phyloP scores from a whole-genome alignment of 2,797 vertebrate genomes.

The Sarcoramphus papa region DNA sequence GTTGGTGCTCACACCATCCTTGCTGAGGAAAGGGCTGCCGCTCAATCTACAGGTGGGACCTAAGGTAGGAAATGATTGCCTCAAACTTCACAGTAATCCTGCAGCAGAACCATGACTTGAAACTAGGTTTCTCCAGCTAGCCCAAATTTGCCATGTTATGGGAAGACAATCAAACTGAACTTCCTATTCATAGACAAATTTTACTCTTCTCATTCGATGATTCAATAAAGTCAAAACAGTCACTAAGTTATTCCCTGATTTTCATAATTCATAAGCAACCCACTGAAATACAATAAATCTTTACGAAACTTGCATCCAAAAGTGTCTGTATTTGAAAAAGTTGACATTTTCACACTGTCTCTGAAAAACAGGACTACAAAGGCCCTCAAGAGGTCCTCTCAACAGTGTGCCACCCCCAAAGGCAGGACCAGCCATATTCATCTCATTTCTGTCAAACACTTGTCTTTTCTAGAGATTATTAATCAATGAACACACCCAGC shows the following conservation, averaged over 20 bases:
- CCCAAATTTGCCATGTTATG: not conserved
- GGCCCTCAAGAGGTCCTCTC: not conserved
- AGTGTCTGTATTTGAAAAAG: not conserved
- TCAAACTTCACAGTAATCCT: not conserved
- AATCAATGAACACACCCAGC: not conserved
- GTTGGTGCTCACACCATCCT: not conserved
- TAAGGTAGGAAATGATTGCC: not conserved
- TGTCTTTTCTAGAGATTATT: not conserved
- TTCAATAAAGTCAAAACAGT: not conserved
- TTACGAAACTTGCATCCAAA: not conserved
- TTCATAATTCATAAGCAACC: not conserved
- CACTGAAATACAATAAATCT: rapidly evolving
- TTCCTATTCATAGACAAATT: not conserved
- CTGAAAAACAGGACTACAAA: not conserved
- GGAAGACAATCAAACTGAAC: not conserved
- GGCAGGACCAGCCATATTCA: not conserved
- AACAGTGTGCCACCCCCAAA: not conserved
- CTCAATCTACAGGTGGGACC: not conserved
- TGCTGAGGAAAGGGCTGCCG: not conserved
- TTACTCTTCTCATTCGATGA: not conserved
- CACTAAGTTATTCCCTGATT: not conserved
- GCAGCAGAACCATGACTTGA: not conserved
- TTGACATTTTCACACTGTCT: not conserved
- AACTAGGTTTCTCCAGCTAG: not conserved
- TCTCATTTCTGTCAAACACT: not conserved